Evolutionary conservation across 1,140 invertebrate species (phyloP).

Genomic region (Drosophila setifemur): DNA sequence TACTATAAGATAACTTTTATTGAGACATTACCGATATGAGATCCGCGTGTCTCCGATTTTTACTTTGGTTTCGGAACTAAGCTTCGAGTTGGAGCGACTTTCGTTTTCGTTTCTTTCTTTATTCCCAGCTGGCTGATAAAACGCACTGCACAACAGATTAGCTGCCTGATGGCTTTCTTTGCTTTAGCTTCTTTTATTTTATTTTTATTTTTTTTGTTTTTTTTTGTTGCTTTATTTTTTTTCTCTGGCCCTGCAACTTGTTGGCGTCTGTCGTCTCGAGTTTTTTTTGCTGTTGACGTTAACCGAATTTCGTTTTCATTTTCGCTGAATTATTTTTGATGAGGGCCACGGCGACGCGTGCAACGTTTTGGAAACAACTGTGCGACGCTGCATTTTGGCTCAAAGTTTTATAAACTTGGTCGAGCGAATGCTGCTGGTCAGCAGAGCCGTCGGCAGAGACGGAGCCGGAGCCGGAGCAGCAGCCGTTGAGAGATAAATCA

Average conservation of each 20-base stretch:
- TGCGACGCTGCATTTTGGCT: slow-evolving; percentile 77
- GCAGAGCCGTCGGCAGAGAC: slow-evolving; percentile 5
- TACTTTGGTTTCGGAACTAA: slow-evolving; percentile 1
- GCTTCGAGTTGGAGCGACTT: slow-evolving; percentile 53
- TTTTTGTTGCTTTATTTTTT: slow-evolving; percentile 22
- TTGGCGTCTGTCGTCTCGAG: neutral
- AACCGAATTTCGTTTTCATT: slow-evolving; percentile 45
- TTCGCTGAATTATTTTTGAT: slow-evolving; percentile 35
- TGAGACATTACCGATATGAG: slow-evolving; percentile 52
- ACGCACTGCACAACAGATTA: slow-evolving; percentile 67
- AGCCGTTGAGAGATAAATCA: slow-evolving; percentile 70
- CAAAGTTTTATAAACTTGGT: slow-evolving; percentile 81
- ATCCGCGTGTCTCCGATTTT: slow-evolving; percentile 41
- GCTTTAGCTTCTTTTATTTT: slow-evolving; percentile 37
- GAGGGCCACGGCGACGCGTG: slow-evolving; percentile 63
- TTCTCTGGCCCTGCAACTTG: slow-evolving; percentile 11
- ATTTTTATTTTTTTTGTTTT: slow-evolving; percentile 42
- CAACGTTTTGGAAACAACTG: slow-evolving; percentile 74
- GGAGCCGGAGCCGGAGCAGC: slow-evolving; percentile 27
- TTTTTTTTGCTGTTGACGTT: slow-evolving; percentile 32
- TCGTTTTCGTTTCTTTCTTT: slow-evolving; percentile 68
- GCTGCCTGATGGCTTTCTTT: slow-evolving; percentile 23
- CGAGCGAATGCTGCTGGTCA: slow-evolving; percentile 26
- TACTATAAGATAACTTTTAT: slow-evolving; percentile 65
- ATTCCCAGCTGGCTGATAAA: slow-evolving; percentile 60